Conservation (phyloP, 92 coral and sea anemone species). For the Parazoanthus atlanticus region DNA sequence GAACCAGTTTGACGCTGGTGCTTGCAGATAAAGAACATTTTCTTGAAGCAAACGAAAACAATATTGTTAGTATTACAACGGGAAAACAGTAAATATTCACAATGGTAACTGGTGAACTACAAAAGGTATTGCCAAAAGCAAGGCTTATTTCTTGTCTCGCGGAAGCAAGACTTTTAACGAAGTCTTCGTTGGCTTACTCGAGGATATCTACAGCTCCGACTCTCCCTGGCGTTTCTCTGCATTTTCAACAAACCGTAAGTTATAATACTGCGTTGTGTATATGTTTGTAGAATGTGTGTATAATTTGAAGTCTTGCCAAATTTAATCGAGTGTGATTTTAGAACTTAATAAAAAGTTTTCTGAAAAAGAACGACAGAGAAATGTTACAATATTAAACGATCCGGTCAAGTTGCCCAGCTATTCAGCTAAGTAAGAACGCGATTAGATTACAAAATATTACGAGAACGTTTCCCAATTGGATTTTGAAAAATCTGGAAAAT, state of each 20-base stretch:
- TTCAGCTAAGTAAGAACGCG: no score
- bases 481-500: no score
- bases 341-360: no score
- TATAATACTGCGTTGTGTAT: not conserved
- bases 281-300: not conserved
- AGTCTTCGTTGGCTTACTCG: not conserved
- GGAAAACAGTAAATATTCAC: not conserved
- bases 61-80: not conserved
- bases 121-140: not conserved
- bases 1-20: not conserved
- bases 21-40: not conserved
- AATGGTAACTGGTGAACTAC: constrained; percentile 3
- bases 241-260: constrained; percentile 25
- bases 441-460: no score
- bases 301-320: not conserved
- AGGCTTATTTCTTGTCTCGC: not conserved
- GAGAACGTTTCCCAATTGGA: no score
- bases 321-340: not conserved
- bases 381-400: no score
- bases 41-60: not conserved
- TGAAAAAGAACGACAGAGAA: not conserved
- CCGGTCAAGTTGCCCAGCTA: no score
- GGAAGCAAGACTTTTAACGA: constrained; percentile 9
- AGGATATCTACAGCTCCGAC: not conserved
- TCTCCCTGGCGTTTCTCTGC: not conserved